phyloP scores from a whole-genome alignment of 2,797 vertebrate species.

The Taeniopygia guttata region DNA sequence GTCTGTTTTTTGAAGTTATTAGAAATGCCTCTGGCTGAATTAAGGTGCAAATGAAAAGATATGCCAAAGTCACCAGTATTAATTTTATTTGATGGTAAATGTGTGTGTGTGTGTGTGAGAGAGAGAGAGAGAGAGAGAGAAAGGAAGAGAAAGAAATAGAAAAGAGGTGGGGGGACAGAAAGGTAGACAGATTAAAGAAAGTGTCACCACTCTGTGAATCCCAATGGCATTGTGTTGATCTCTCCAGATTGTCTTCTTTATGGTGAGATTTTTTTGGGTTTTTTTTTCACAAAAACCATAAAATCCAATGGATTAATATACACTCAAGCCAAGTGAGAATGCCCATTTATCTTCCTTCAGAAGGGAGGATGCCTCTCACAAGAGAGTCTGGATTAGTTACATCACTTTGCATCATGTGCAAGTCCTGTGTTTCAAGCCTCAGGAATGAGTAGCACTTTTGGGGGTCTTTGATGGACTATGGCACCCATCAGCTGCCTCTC shows the following conservation, averaged over 20 bases:
- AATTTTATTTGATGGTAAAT: not conserved
- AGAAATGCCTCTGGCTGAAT: not conserved
- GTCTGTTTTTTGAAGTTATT: not conserved
- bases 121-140: not conserved
- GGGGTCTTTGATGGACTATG: not conserved
- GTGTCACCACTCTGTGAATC: not conserved
- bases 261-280: not conserved
- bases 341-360: not conserved
- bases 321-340: not conserved
- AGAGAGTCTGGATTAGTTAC: not conserved
- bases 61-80: not conserved
- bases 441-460: not conserved
- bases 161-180: not conserved
- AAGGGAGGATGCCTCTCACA: not conserved
- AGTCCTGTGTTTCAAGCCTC: not conserved
- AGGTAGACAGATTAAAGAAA: not conserved
- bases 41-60: not conserved
- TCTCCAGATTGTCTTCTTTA: not conserved
- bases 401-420: not conserved
- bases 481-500: not conserved
- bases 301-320: not conserved
- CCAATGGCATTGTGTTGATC: rapidly evolving
- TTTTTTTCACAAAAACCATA: not conserved
- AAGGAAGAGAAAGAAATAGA: not conserved
- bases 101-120: too few species aligned